phyloP scores from a whole-genome alignment of 1,140 invertebrate species.

The Panagrolaimus sp. region DNA sequence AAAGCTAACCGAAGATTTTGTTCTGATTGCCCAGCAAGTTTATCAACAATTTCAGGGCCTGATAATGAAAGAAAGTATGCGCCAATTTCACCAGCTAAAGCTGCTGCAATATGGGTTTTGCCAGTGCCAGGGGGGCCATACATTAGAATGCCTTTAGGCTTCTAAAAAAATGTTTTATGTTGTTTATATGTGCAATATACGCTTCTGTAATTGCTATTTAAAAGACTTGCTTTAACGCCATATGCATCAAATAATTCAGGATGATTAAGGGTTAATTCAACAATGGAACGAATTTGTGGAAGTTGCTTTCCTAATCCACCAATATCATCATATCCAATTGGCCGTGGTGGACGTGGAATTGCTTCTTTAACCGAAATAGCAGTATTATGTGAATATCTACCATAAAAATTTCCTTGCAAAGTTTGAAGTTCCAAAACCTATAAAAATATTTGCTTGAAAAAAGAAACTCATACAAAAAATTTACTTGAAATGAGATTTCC shows the following conservation, averaged over 20 bases:
- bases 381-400: too few species aligned
- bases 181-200: too few species aligned
- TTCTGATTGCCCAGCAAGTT: conserved; percentile 96
- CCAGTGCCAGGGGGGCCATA: conserved; percentile 92
- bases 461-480: too few species aligned
- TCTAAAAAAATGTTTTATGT: too few species aligned
- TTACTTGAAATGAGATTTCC: too few species aligned
- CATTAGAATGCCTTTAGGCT: conserved; percentile 88
- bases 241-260: conserved; percentile 89
- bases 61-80: conserved; percentile 85
- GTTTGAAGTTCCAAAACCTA: too few species aligned
- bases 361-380: too few species aligned
- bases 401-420: too few species aligned
- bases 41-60: conserved; percentile 99
- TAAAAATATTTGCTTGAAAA: too few species aligned
- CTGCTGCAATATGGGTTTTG: conserved; percentile 95
- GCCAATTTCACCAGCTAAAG: conserved; percentile 98
- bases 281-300: conserved; percentile 99
- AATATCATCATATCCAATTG: conserved; percentile 99
- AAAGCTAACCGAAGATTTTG: conserved; percentile 95
- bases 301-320: conserved; percentile 96
- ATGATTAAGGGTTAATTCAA: conserved; percentile 92
- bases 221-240: conserved; percentile 64
- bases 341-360: too few species aligned
- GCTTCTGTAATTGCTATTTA: too few species aligned